Base-by-base conservation (phyloP, 2,888 invertebrate genomes). In the Thymelicus acteon region DNA sequence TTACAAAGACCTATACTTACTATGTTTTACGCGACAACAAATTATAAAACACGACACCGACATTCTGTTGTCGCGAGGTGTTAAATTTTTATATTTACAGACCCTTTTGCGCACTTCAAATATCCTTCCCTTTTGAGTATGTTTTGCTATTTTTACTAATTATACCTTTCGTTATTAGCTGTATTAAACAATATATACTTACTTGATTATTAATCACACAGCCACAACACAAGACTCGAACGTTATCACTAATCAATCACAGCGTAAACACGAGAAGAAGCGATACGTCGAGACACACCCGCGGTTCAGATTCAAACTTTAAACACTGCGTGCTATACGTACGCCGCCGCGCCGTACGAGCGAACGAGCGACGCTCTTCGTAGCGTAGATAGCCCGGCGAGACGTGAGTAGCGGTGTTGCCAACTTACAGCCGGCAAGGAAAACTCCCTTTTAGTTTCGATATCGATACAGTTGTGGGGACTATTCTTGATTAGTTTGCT, bases 161-260 rank as follows among this genome's bases (percentile, higher is more conserved):
- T 44, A 8, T 44, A 44, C 44, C 8, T 44, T 8, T 44, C 3
- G 12, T 44, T 10, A 12, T 8, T 6, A 24, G 31, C 1, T 52
- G 12, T 52, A 52, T 13, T 61, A 52, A 67, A 67, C 39, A 52
- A 44, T 72, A 19, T 52, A 2, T 52, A 77, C 83, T 81, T 78
- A 85, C 84, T 79, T 80, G 73, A 19, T 4, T 37, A 62, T 68
- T 54, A 10, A 49, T 15, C 31, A 62, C 61, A 44, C 60, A 48
- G 40, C 39, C 67, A 24, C 44, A 15, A 47, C 54, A 47, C 52
- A 40, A 52, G 61, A 60, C 77, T 79, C 78, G 37, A 69, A 84
- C 82, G 83, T 85, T 91, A 90, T 90, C 92, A 91, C 90, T 83
- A 78, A 83, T 78, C 84, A 83, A 81, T 78, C 83, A 84, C 82